phyloP scores from a whole-genome alignment of 2,113 vertebrate genomes.

The Archilochus colubris region DNA sequence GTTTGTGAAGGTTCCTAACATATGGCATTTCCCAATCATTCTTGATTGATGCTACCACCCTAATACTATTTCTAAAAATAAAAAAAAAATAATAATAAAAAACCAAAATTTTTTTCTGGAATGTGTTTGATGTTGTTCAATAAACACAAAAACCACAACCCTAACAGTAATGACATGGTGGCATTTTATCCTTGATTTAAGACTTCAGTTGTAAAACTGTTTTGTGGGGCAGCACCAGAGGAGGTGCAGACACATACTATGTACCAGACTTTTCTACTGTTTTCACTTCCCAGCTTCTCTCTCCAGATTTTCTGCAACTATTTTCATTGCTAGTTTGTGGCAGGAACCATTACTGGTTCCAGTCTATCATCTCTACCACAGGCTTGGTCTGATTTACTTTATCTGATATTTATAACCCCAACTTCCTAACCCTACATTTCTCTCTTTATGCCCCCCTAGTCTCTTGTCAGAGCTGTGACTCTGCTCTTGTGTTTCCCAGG shows the following conservation, averaged over 20 bases:
- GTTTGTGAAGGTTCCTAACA: neutral
- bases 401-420: neutral
- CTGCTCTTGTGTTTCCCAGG: neutral
- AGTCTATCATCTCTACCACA: neutral
- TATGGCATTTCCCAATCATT: neutral
- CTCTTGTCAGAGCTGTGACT: accelerated
- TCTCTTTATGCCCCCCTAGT: neutral
- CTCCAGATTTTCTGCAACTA: neutral
- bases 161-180: neutral
- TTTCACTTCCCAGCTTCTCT: neutral
- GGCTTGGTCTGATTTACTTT: neutral
- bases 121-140: neutral
- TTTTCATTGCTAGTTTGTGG: neutral
- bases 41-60: neutral
- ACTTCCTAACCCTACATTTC: neutral
- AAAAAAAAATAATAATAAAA: too few species aligned
- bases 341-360: neutral
- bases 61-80: neutral
- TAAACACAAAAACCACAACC: neutral
- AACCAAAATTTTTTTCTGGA: neutral
- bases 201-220: neutral
- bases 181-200: neutral
- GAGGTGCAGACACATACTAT: neutral
- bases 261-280: neutral
- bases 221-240: neutral